These are phyloP conservation scores for Tachina lurida DNA, from an alignment of 2,888 invertebrate genomes.

Conservation along the genomic window DNA sequence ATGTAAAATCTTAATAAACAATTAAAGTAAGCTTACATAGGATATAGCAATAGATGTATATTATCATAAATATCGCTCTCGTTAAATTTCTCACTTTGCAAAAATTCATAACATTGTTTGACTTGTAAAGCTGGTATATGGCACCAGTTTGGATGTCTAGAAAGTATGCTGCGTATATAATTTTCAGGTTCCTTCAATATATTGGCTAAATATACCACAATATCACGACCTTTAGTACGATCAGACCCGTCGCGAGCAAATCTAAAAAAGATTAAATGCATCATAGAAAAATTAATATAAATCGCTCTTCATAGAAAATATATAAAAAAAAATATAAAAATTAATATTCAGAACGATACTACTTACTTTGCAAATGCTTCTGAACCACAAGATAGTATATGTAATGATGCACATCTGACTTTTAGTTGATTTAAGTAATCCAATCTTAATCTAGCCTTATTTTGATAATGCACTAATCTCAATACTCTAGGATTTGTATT, in stretches of 20 bases:
- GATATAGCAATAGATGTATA: conserved; percentile 87
- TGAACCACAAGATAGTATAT: conserved; percentile 82
- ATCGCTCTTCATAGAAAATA: background rate
- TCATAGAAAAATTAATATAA: background rate
- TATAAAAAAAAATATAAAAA: too few species aligned
- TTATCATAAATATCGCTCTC: conserved; percentile 85
- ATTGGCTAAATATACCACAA: conserved; percentile 82
- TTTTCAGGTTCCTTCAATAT: conserved; percentile 78
- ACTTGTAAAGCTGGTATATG: conserved; percentile 86
- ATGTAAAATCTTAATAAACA: background rate
- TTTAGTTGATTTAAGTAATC: conserved; percentile 84
- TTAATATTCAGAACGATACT: background rate
- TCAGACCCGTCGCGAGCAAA: conserved; percentile 85
- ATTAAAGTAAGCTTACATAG: conserved; percentile 84
- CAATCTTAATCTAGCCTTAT: conserved; percentile 83
- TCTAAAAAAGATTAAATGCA: conserved; percentile 77
- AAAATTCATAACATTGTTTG: conserved; percentile 85
- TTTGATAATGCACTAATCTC: conserved; percentile 83
- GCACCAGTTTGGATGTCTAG: conserved; percentile 86
- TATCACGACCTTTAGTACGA: conserved; percentile 83
- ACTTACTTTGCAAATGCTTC: conserved; percentile 82
- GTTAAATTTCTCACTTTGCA: conserved; percentile 84
- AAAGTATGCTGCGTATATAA: conserved; percentile 82
- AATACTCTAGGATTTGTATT: conserved; percentile 86
- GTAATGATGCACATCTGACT: conserved; percentile 83